Evolutionary conservation across 2,888 invertebrate species (phyloP).

Genomic region (Andricus curvator): DNA sequence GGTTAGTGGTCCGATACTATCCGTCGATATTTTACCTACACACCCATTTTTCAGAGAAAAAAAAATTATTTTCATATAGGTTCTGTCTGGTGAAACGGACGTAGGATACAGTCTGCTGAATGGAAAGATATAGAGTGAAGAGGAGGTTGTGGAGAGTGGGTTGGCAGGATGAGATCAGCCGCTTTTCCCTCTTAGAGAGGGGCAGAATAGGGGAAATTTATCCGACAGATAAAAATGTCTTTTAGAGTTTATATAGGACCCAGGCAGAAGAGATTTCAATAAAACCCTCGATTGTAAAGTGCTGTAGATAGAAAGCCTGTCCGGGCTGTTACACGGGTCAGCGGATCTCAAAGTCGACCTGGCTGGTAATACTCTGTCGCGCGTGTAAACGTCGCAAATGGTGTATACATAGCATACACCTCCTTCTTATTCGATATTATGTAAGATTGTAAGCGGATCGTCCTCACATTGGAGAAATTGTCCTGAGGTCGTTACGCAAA

Average conservation of each 20-base stretch:
- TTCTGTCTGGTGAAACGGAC: too few relatives aligned
- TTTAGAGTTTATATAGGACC: conserved; percentile 70
- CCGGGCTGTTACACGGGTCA: conserved; percentile 70
- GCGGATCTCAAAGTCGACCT: conserved; percentile 67
- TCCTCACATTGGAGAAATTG: conserved; percentile 3
- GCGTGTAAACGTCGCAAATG: conserved; percentile 43
- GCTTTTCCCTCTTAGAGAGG: conserved; percentile 28
- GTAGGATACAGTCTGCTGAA: too few relatives aligned
- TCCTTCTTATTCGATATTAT: conserved; percentile 40
- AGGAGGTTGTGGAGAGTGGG: conserved; percentile 40
- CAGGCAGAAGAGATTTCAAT: conserved; percentile 70
- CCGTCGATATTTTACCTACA: too few relatives aligned
- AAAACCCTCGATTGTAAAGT: conserved; percentile 73
- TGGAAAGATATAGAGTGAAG: too few relatives aligned
- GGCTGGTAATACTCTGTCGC: conserved; percentile 33
- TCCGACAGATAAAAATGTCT: conserved; percentile 75
- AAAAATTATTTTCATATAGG: too few relatives aligned
- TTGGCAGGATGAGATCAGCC: conserved; percentile 28
- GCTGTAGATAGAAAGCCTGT: conserved; percentile 66
- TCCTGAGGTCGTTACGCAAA: conserved; percentile 9
- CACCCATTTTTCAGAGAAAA: too few relatives aligned
- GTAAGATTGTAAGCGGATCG: conserved; percentile 38
- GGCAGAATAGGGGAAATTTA: conserved; percentile 68
- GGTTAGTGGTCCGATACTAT: too few relatives aligned
- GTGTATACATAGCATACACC: conserved; percentile 32